Evolutionary conservation across 2,113 vertebrate species (phyloP), one percentile per base, ranked within the genome.

Genomic region (Erinaceus europaeus): DNA sequence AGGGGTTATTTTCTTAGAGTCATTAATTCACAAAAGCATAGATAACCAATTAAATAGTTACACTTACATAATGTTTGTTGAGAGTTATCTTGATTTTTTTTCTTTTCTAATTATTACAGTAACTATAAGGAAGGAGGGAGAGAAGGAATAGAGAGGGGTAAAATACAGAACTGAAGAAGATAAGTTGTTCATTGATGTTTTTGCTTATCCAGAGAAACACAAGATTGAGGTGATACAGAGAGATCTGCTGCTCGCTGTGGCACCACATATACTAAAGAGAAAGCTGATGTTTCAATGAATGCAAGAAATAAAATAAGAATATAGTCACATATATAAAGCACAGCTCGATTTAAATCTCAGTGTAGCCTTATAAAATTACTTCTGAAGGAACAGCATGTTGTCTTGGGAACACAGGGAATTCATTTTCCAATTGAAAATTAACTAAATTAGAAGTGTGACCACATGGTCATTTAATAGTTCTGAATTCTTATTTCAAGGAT

Each of bases 401-500:
- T 76, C 73, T 84, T 84, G 17, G n/a, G 42, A 84, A 78, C 38
- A 65, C 32, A 69, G 25, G 29, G 71, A 89, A 86, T 71, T 81
- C 36, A 74, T 84, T 91, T 91, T 29, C 61, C 82, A 38, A 61
- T 48, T 62, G 57, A 79, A 84, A 89, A 67, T 59, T 36, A 81
- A n/a, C 46, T 62, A 25, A 17, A 46, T 65, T 59, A 32, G 14
- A 81, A 81, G 59, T 25, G 0, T 20, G 46, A 50, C 23, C 32
- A 46, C n/a, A 21, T 55, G 48, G 83, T n/a, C 80, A 65, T 76
- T 90, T 80, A 55, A 46, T 74, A 46, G 46, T 61, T 64, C 48
- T 80, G 59, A 85, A 25, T 91, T 81, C 62, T 91, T 57, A 83
- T 88, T 84, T 86, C 46, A 74, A 77, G 48, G 78, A 44, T 29